phyloP scores from a whole-genome alignment of 2,888 invertebrate species.

The Platerodrilus igneus region DNA sequence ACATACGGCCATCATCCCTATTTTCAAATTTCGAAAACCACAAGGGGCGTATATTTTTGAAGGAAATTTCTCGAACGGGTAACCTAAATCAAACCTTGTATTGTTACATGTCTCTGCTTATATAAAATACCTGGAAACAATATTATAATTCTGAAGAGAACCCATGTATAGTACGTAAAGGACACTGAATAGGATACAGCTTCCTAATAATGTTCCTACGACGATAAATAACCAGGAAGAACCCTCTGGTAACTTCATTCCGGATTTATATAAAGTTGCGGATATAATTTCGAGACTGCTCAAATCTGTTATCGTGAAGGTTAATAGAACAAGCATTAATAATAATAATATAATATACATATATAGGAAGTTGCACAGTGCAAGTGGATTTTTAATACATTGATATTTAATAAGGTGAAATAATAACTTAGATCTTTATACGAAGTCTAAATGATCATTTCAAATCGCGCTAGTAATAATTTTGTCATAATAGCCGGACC shows the following conservation, averaged over 20 bases:
- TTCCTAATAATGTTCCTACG: conserved; percentile 25
- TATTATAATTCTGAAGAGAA: conserved; percentile 16
- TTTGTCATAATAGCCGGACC: no score
- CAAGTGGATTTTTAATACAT: no score
- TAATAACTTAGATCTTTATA: no score
- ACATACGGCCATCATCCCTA: conserved; percentile 33
- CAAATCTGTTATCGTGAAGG: conserved; percentile 14
- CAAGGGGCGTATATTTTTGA: conserved; percentile 15
- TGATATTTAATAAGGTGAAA: no score
- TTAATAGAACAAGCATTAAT: background rate
- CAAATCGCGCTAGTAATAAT: no score
- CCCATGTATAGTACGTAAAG: conserved; percentile 17
- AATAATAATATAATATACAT: background rate
- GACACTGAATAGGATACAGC: conserved; percentile 9
- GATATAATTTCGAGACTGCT: conserved; percentile 4
- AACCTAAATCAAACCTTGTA: conserved; percentile 21
- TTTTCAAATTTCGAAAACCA: conserved; percentile 35
- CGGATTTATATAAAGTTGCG: conserved; percentile 12
- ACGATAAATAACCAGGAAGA: conserved; percentile 10
- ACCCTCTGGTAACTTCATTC: conserved; percentile 9
- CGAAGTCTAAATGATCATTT: no score
- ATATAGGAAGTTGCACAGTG: background rate
- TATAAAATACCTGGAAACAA: conserved; percentile 5
- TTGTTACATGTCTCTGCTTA: background rate
- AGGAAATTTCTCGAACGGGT: conserved; percentile 12